A percentile compares a stretch with the other conserved stretches of the same genome.
Conservation (phyloP, 2,888 invertebrate genomes). For the Dusona sp. region DNA sequence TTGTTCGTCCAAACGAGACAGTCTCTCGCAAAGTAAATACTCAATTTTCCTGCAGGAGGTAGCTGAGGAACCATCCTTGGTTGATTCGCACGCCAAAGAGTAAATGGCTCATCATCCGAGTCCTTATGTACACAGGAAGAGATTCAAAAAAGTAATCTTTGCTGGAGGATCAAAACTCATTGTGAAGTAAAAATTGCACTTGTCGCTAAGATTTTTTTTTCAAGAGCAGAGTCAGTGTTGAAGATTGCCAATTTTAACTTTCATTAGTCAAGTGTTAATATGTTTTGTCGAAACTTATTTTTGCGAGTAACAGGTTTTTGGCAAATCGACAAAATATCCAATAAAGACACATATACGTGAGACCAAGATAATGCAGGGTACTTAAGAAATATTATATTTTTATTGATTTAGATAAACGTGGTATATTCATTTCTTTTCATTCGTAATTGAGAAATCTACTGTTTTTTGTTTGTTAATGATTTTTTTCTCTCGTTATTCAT, state of each 20-base stretch:
- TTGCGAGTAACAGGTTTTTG: neutral
- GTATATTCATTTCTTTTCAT: too few species aligned
- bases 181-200: neutral
- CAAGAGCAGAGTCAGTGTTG: neutral
- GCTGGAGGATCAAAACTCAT: neutral
- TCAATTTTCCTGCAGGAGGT: neutral
- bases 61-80: neutral
- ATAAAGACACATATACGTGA: too few species aligned
- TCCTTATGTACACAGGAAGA: neutral
- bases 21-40: neutral
- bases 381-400: too few species aligned
- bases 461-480: too few species aligned
- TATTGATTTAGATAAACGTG: too few species aligned
- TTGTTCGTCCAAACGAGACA: slow-evolving; percentile 7
- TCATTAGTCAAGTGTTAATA: neutral
- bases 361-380: too few species aligned
- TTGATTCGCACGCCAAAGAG: neutral
- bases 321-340: neutral
- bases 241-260: neutral
- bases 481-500: too few species aligned
- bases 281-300: neutral
- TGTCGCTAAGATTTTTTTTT: neutral
- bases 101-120: neutral
- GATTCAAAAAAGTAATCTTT: neutral
- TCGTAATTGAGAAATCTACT: too few species aligned